These are phyloP conservation scores for Heterotis niloticus DNA, from an alignment of 2,113 vertebrate genomes.

Conservation along the genomic window DNA sequence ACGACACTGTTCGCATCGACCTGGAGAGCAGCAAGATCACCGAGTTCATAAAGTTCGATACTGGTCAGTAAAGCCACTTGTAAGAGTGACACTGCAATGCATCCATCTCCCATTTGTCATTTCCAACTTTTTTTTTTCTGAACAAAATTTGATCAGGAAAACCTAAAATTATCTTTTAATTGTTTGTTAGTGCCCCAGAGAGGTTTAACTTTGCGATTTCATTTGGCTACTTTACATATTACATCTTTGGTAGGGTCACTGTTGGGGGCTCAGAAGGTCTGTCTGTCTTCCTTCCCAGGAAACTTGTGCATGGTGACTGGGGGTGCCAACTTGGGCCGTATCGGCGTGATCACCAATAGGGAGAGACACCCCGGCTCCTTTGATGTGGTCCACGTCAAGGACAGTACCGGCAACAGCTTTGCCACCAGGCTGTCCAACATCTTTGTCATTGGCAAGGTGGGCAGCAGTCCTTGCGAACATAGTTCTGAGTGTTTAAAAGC, in stretches of 20 bases:
- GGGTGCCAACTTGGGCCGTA: slow-evolving; percentile 94
- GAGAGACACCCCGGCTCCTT: slow-evolving; percentile 96
- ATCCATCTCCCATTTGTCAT: no score
- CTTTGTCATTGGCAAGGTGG: slow-evolving; percentile 96
- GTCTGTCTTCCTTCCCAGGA: slow-evolving; percentile 53
- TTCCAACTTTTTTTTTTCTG: no score
- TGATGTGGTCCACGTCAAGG: slow-evolving; percentile 95
- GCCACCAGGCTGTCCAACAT: slow-evolving; percentile 96
- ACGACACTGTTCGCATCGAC: slow-evolving; percentile 92
- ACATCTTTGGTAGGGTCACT: no score
- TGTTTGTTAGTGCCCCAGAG: no score
- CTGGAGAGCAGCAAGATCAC: slow-evolving; percentile 94
- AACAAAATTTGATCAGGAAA: no score
- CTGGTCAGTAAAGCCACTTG: slow-evolving; percentile 59
- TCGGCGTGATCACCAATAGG: slow-evolving; percentile 92
- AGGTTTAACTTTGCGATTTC: no score
- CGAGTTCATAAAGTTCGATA: slow-evolving; percentile 98
- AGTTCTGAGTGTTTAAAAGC: no score
- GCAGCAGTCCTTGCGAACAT: background rate
- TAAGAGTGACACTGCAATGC: no score
- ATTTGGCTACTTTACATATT: background rate
- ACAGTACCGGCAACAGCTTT: slow-evolving; percentile 89
- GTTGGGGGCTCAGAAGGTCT: background rate
- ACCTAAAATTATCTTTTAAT: background rate
- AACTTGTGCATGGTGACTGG: slow-evolving; percentile 98